A percentile compares a stretch with the other conserved stretches of the same genome.
Evolutionary conservation across 2,888 invertebrate genomes (phyloP).

Genomic region (Lepidocyrtoides sp.): DNA sequence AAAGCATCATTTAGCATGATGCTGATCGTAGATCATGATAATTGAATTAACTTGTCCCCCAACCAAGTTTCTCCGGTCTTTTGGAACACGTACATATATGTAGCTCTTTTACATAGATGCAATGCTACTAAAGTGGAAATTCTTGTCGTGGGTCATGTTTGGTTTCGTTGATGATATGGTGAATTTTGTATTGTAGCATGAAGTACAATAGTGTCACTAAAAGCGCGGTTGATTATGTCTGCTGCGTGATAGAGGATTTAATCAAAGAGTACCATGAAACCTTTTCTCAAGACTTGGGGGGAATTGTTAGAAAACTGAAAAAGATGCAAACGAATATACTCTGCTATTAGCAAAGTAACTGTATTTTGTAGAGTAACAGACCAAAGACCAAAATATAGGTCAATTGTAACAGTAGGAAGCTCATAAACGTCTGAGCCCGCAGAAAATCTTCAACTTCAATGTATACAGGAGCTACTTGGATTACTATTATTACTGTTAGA

Average conservation of each 20-base stretch:
- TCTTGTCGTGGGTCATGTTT: too few relatives aligned
- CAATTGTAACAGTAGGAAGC: too few relatives aligned
- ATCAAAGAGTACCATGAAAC: neutral
- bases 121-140: neutral
- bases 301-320: too few relatives aligned
- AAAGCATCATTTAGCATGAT: neutral
- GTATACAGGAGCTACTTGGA: too few relatives aligned
- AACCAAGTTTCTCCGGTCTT: neutral
- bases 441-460: too few relatives aligned
- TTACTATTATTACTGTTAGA: too few relatives aligned
- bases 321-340: too few relatives aligned
- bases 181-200: neutral
- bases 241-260: neutral
- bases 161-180: neutral
- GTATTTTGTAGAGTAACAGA: too few relatives aligned
- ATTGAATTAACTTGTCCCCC: conserved; percentile 68
- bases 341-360: too few relatives aligned
- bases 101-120: too few relatives aligned
- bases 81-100: neutral
- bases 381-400: too few relatives aligned
- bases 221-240: neutral
- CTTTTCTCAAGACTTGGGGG: neutral
- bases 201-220: neutral
- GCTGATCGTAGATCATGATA: conserved; percentile 70
- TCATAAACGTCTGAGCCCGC: too few relatives aligned